Evolutionary conservation across 2,888 invertebrate species (phyloP), one percentile per base, ranked within the genome.

Genomic region (Ischnus inquisitorius): DNA sequence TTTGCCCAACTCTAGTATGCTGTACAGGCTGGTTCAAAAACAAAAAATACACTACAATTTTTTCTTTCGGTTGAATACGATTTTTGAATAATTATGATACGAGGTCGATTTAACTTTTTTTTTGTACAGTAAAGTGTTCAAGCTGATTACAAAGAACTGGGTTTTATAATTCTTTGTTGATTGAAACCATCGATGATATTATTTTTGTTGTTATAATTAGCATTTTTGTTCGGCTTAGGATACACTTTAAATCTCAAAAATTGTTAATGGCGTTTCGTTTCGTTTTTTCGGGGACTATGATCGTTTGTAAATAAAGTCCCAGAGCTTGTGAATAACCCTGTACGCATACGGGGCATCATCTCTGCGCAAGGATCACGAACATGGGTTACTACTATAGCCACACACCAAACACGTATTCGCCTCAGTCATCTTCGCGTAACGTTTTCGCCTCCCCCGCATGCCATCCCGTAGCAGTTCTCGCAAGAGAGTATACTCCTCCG

Each of bases 351-450:
- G 14, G 28, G 48, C 54, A 28, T 41, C 22, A 43, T 74, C 64
- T 65, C 12, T 12, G 43, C 60, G 25, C 25, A 43, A 48, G 34
- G 51, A 57, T 14, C 43, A 16, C 12, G 46, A 41, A 16, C 81
- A 69, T 77, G 72, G 19, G 48, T 81, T 75, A 79, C 12, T 68
- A 78, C 68, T 83, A 82, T 87, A 87, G 87, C 25, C 60, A 74
- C 87, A 88, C 88, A 89, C 88, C 84, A 87, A 91, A 91, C 90
- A 89, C 90, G 91, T 91, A 91, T 88, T 88, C 88, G 86, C 85
- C 83, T 85, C 72, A 83, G 85, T 87, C 86, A 87, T 88, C 68
- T 65, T 79, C 71, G 60, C 39, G 46, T 64, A 76, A 79, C 62
- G 68, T 34, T 75, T 68, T 68, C 16, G 43, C 46, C 28, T 74